Evolutionary conservation across 2,888 invertebrate genomes (phyloP).

Genomic region (Eurytoma californica): DNA sequence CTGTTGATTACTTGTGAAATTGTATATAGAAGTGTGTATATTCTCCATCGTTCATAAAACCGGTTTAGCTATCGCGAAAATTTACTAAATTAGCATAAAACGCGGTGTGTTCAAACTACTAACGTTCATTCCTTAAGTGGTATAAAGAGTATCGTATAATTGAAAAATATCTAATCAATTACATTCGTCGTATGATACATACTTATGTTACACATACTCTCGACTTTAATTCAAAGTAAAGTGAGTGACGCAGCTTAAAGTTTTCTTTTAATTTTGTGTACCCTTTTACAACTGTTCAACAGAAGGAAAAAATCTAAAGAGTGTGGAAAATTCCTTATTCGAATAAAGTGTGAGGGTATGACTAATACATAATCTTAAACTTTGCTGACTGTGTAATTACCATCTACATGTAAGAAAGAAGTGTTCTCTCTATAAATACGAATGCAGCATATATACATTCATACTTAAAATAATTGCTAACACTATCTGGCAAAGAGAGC

Average conservation of each 20-base stretch:
- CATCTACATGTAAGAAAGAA: slow-evolving; percentile 1
- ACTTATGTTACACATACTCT: background rate
- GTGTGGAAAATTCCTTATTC: background rate
- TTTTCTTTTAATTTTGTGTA: background rate
- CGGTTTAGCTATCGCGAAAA: slow-evolving; percentile 41
- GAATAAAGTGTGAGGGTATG: too few relatives aligned
- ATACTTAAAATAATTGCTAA: slow-evolving; percentile 2
- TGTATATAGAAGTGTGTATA: background rate
- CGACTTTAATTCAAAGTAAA: background rate
- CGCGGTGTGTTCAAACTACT: background rate
- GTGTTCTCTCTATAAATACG: background rate
- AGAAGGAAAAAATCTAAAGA: slow-evolving; percentile 10
- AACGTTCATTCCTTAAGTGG: background rate
- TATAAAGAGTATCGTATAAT: background rate
- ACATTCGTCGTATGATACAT: background rate
- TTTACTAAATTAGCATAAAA: slow-evolving; percentile 38
- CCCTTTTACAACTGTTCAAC: background rate
- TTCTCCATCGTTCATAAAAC: slow-evolving; percentile 27
- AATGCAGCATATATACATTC: background rate
- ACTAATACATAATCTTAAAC: too few relatives aligned
- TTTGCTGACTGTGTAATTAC: slow-evolving; percentile 18
- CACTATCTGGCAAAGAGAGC: slow-evolving; percentile 15
- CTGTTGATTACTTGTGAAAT: slow-evolving; percentile 20
- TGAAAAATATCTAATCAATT: background rate
- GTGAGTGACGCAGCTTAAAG: too few relatives aligned